Conservation (phyloP, 2,797 vertebrate genomes). For the Macropodus opercularis region DNA sequence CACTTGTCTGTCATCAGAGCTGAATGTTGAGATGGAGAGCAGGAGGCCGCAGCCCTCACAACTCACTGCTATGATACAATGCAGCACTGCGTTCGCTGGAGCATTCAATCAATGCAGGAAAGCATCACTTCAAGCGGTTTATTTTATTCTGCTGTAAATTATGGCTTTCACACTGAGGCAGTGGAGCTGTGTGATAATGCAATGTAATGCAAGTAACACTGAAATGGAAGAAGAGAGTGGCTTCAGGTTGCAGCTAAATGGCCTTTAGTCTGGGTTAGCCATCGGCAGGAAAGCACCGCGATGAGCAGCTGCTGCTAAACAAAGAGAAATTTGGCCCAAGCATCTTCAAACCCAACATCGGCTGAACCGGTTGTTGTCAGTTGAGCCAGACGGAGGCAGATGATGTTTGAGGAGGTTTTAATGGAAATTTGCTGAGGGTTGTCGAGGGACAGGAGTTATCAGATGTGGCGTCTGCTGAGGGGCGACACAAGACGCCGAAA, state of each 20-base stretch:
- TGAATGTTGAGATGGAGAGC: slow-evolving; percentile 28
- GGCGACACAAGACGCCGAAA: slow-evolving; percentile 1
- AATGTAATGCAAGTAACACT: slow-evolving; percentile 36
- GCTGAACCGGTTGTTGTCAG: background rate
- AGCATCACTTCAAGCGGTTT: slow-evolving; percentile 38
- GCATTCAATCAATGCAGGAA: slow-evolving; percentile 65
- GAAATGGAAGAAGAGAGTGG: slow-evolving; percentile 28
- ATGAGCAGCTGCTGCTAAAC: background rate
- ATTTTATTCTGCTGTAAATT: slow-evolving; percentile 48
- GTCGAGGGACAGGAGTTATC: background rate
- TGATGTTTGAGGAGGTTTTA: slow-evolving; percentile 23
- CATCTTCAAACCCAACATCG: background rate
- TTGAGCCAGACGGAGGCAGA: background rate
- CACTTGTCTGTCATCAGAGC: slow-evolving; percentile 35
- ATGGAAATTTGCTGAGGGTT: background rate
- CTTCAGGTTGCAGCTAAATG: slow-evolving; percentile 37
- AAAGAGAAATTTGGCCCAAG: slow-evolving; percentile 2
- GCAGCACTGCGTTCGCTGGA: slow-evolving; percentile 27
- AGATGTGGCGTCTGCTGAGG: background rate
- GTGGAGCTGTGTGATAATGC: slow-evolving; percentile 35
- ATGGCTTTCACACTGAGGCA: slow-evolving; percentile 37
- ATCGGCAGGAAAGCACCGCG: background rate
- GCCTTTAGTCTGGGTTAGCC: slow-evolving; percentile 22
- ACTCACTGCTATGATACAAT: slow-evolving; percentile 6
- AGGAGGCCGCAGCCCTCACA: slow-evolving; percentile 30